Percentiles rank a stretch among this genome's conserved stretches.
Evolutionary conservation across 2,797 vertebrate species (phyloP).

Genomic region (Falco columbarius): DNA sequence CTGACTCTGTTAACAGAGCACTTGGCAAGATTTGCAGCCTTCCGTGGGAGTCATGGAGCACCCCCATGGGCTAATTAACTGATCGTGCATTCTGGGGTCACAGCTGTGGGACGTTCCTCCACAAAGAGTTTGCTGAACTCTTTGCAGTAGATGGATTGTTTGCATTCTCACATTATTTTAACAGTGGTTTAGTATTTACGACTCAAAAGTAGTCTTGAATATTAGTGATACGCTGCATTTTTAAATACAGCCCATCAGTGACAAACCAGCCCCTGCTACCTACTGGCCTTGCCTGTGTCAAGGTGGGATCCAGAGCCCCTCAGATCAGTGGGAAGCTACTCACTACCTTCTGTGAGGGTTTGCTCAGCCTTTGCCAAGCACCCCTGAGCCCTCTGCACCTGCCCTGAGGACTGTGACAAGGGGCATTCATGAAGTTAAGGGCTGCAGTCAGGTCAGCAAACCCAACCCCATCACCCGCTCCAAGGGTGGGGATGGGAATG

Average conservation of each 20-base stretch:
- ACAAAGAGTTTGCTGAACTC: background rate
- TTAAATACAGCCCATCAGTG: background rate
- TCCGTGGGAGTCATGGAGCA: background rate
- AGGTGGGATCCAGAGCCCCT: background rate
- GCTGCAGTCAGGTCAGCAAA: background rate
- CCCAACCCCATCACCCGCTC: accelerated
- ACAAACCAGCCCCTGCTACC: background rate
- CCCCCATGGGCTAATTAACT: background rate
- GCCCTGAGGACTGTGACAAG: accelerated
- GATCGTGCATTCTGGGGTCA: background rate
- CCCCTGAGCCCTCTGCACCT: background rate
- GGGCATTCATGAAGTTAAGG: accelerated
- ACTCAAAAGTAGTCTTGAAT: background rate
- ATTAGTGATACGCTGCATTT: background rate
- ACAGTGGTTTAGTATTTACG: background rate
- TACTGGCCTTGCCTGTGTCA: accelerated
- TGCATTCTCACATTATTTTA: background rate
- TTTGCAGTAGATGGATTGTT: background rate
- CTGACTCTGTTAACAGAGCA: background rate
- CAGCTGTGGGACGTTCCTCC: background rate
- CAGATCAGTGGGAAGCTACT: accelerated
- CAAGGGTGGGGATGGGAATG: background rate
- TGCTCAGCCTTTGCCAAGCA: background rate
- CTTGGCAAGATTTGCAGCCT: background rate
- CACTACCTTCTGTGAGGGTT: background rate